These are phyloP conservation scores for Anolis carolinensis DNA, from an alignment of 2,113 vertebrate genomes.

Conservation along the genomic window DNA sequence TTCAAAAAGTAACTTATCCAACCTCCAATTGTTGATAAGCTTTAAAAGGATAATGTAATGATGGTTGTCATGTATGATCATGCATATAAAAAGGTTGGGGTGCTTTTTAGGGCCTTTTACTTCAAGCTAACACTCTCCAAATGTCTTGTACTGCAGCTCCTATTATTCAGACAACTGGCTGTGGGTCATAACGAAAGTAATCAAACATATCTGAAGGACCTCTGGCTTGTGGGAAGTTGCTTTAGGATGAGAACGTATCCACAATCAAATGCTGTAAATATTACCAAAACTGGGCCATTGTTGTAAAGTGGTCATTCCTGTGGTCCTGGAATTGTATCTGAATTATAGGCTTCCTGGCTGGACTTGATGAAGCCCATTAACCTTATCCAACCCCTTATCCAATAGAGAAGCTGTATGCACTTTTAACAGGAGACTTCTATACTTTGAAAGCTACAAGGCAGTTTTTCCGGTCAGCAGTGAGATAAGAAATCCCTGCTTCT, in stretches of 20 bases:
- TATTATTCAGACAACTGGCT: background rate
- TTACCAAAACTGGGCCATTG: background rate
- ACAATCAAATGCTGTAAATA: background rate
- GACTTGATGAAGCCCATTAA: background rate
- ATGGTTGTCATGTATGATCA: background rate
- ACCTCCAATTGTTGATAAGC: no score
- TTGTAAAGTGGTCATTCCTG: background rate
- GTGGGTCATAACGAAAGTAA: background rate
- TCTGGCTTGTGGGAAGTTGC: background rate
- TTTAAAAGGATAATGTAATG: background rate
- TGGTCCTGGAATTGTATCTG: background rate
- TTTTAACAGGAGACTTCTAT: background rate
- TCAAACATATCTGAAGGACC: background rate
- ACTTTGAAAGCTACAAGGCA: background rate
- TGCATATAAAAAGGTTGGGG: background rate
- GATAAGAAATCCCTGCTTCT: background rate
- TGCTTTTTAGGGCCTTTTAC: background rate
- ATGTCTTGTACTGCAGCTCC: background rate
- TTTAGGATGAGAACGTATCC: background rate
- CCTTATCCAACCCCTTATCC: background rate
- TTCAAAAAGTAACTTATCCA: no score
- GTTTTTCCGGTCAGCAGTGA: background rate
- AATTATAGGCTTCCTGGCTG: background rate
- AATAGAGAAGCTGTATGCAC: background rate
- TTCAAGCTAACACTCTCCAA: background rate